These are phyloP conservation scores for Peucedramus taeniatus DNA, from an alignment of 2,113 vertebrate genomes.

Conservation along the genomic window DNA sequence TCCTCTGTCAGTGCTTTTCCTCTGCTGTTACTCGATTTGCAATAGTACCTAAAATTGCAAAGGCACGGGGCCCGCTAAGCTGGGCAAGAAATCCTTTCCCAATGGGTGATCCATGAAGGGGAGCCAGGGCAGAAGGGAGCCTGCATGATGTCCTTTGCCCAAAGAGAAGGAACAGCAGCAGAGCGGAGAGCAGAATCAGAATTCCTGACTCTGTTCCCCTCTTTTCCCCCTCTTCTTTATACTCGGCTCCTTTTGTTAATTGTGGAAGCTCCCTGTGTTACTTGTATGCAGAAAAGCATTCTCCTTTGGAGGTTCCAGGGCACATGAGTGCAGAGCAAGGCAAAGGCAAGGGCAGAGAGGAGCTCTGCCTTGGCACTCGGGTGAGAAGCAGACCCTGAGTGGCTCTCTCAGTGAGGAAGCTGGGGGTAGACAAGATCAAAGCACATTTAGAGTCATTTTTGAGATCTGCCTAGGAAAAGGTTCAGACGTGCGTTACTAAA, in stretches of 20 bases:
- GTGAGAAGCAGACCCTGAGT: neutral
- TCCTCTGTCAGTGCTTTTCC: neutral
- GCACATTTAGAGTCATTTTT: neutral
- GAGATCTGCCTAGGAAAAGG: constrained; percentile 21
- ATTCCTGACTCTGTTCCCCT: neutral
- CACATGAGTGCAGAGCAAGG: neutral
- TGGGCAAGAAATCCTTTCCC: neutral
- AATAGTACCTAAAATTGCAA: neutral
- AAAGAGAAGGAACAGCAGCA: neutral
- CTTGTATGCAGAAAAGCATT: neutral
- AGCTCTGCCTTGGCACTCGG: neutral
- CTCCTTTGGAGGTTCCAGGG: neutral
- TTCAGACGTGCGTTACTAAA: constrained; percentile 29
- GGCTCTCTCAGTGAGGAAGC: neutral
- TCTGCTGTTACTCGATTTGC: neutral
- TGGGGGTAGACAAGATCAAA: neutral
- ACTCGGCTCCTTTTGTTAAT: neutral
- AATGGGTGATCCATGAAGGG: neutral
- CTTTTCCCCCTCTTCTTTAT: neutral
- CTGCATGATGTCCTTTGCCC: neutral
- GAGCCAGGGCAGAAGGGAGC: neutral
- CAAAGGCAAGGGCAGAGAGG: neutral
- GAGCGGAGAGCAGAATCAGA: neutral
- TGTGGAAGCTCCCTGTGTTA: neutral
- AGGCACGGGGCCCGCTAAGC: neutral